Conservation (phyloP, 2,113 vertebrate genomes). For the Pristiophorus japonicus region DNA sequence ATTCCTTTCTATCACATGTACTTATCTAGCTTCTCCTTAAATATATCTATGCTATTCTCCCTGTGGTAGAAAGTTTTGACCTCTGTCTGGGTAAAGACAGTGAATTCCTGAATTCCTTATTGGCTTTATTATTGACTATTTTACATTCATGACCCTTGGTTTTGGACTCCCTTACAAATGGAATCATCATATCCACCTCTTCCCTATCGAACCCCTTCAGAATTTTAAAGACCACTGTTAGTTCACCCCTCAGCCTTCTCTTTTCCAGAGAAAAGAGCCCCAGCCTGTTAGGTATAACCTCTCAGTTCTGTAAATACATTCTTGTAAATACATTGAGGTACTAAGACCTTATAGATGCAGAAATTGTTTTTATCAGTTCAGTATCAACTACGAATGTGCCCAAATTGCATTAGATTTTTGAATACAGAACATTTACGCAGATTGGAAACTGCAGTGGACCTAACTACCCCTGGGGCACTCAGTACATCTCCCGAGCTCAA, state of each 20-base stretch:
- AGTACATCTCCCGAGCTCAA: background rate
- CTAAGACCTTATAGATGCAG: background rate
- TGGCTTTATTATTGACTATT: too few relatives aligned
- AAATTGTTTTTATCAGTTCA: background rate
- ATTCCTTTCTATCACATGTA: too few relatives aligned
- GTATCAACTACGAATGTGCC: background rate
- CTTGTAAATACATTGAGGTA: background rate
- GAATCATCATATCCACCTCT: too few relatives aligned
- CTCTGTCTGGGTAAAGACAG: too few relatives aligned
- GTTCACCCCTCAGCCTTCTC: background rate
- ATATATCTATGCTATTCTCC: too few relatives aligned
- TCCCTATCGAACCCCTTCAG: background rate
- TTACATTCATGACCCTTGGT: too few relatives aligned
- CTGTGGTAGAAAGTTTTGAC: too few relatives aligned
- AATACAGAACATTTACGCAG: background rate
- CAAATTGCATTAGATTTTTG: background rate
- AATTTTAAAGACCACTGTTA: background rate
- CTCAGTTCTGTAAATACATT: background rate
- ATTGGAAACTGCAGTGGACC: background rate
- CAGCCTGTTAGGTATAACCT: background rate
- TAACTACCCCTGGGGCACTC: background rate
- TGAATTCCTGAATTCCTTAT: too few relatives aligned
- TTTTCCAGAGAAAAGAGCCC: background rate
- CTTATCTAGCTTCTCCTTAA: too few relatives aligned
- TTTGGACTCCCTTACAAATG: too few relatives aligned